Evolutionary conservation across 2,888 invertebrate species (phyloP).

Genomic region (Phyllotreta striolata): DNA sequence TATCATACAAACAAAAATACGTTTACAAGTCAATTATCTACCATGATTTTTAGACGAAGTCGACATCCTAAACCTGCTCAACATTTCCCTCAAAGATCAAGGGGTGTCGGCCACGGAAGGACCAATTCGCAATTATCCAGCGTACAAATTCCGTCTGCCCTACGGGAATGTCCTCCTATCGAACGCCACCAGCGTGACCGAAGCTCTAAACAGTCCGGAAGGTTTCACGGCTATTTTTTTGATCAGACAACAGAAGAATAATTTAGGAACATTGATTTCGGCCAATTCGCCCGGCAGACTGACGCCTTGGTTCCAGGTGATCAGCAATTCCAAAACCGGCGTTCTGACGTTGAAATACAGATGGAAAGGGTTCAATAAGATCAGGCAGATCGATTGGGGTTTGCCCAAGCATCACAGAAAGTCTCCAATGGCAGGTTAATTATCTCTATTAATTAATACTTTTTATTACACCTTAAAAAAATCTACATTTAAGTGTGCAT

Average conservation of each 20-base stretch:
- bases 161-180: slow-evolving; percentile 59
- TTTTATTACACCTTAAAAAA: neutral
- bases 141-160: slow-evolving; percentile 61
- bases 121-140: slow-evolving; percentile 59
- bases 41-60: slow-evolving; percentile 54
- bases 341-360: slow-evolving; percentile 59
- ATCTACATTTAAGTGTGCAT: slow-evolving; percentile 4
- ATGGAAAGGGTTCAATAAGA: slow-evolving; percentile 53
- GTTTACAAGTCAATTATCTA: no score
- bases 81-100: slow-evolving; percentile 59
- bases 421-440: slow-evolving; percentile 58
- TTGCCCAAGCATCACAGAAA: slow-evolving; percentile 59
- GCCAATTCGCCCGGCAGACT: slow-evolving; percentile 61
- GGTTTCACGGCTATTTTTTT: slow-evolving; percentile 61
- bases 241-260: slow-evolving; percentile 60
- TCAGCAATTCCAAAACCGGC: slow-evolving; percentile 60
- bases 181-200: slow-evolving; percentile 57
- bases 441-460: neutral
- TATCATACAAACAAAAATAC: no score
- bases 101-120: slow-evolving; percentile 61
- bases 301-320: slow-evolving; percentile 61
- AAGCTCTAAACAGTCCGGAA: slow-evolving; percentile 53
- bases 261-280: slow-evolving; percentile 59
- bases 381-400: slow-evolving; percentile 59
- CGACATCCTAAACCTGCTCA: slow-evolving; percentile 59